A percentile compares a stretch with the other conserved stretches of the same genome.
Evolutionary conservation across 2,113 vertebrate species (phyloP).

Genomic region (Prinia subflava): DNA sequence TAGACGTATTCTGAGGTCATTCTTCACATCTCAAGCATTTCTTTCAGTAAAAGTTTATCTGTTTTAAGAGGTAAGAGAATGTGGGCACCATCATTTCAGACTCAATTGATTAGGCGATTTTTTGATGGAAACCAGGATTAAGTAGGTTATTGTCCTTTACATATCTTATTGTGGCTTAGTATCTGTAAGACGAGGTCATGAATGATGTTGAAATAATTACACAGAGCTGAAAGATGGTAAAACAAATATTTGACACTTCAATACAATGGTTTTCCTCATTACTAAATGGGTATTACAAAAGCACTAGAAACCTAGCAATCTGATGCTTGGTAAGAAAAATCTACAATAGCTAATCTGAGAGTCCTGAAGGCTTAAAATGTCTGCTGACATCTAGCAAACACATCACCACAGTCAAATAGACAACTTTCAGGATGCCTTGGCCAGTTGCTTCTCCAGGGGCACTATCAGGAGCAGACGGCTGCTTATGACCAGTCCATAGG

Average conservation of each 20-base stretch:
- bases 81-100: neutral
- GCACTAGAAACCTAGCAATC: neutral
- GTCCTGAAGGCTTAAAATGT: neutral
- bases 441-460: neutral
- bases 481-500: neutral
- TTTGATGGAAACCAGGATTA: neutral
- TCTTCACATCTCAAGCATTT: neutral
- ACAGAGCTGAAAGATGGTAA: neutral
- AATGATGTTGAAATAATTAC: neutral
- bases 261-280: neutral
- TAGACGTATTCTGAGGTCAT: neutral
- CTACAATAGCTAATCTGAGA: neutral
- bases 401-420: neutral
- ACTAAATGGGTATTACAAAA: neutral
- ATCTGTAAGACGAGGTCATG: neutral
- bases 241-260: conserved; percentile 25
- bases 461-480: neutral
- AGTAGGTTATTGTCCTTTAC: neutral
- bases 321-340: neutral
- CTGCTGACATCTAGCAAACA: neutral
- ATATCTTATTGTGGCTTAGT: neutral
- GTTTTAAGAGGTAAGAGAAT: neutral
- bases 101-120: neutral
- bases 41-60: neutral
- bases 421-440: neutral